Evolutionary conservation across 2,888 invertebrate species (phyloP), one percentile per base, ranked within the genome.

Genomic region (Tricholauxania praeusta): DNA sequence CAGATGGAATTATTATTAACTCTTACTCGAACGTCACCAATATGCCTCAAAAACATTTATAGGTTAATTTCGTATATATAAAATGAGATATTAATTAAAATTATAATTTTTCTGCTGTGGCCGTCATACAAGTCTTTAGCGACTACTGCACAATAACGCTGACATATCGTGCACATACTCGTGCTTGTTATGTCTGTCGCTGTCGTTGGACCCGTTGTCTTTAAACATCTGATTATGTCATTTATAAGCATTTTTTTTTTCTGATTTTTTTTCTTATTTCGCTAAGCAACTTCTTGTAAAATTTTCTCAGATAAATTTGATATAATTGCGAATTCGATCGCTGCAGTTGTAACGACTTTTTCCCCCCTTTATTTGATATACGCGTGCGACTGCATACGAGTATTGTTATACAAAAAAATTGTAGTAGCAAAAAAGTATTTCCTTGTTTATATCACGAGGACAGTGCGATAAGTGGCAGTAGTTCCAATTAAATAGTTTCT

Each of bases 221-320:
- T 28, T 39, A 75, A 76, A 73, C 77, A 78, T 76, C 76, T 78
- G 80, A 80, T 84, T 84, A 84, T 84, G 84, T 85, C 84, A 85
- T 82, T 74, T 71, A 74, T 51, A 19, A 67, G 39, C 57, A 72
- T 48, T 48, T 48, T 63, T 19, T 70, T 53, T 60, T 49, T 39
- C 39, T 39, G 39, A 39, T 48, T 63, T 63, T 15, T 17, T n/a
- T 39, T 17, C 15, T 1, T 63, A n/a, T 52, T 19, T 14, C 15
- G 14, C 53, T 39, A 3, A 51, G 8, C 32, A 52, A 52, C 28
- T 17, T 22, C 32, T 66, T 53, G 39, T 66, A 22, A 4, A 32
- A 32, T 32, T 14, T 32, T 19, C 39, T 19, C 28, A 53, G 14
- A 53, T 51, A 17, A 53, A 66, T 32, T 52, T 66, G 17, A 63